Conservation (phyloP, 2,888 invertebrate species). For the Hemithea aestivaria region DNA sequence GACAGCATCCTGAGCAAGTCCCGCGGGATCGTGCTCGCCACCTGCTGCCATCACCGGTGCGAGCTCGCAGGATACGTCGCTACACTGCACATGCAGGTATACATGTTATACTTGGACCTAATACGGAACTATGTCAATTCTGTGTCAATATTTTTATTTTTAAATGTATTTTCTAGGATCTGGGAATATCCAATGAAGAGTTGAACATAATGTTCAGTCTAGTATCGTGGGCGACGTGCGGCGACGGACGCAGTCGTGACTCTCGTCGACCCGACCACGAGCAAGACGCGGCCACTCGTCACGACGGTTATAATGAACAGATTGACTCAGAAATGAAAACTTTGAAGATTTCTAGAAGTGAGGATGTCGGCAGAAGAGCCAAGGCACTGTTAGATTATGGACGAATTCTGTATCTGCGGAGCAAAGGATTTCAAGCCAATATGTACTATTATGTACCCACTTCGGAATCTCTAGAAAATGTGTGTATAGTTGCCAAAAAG, state of each 20-base stretch:
- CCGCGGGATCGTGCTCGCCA: conserved; percentile 85
- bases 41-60: conserved; percentile 95
- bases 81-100: conserved; percentile 39
- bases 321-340: too few relatives aligned
- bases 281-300: too few relatives aligned
- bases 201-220: conserved; percentile 88
- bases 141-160: not conserved
- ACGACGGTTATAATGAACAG: too few relatives aligned
- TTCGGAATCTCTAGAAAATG: conserved; percentile 86
- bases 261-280: conserved; percentile 18
- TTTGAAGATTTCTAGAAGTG: conserved; percentile 52
- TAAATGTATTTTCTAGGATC: conserved; percentile 50
- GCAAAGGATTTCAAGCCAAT: conserved; percentile 77
- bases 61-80: conserved; percentile 82
- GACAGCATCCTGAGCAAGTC: conserved; percentile 48
- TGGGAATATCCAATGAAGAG: conserved; percentile 80
- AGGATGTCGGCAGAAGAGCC: conserved; percentile 82
- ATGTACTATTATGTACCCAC: conserved; percentile 83
- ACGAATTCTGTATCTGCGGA: conserved; percentile 80
- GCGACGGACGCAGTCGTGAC: conserved; percentile 81
- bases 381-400: conserved; percentile 90
- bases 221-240: conserved; percentile 95
- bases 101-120: too few relatives aligned
- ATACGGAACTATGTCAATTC: too few relatives aligned
- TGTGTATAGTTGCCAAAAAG: conserved; percentile 83